Conservation (phyloP, 2,888 invertebrate genomes). For the Sipunculus nudus region DNA sequence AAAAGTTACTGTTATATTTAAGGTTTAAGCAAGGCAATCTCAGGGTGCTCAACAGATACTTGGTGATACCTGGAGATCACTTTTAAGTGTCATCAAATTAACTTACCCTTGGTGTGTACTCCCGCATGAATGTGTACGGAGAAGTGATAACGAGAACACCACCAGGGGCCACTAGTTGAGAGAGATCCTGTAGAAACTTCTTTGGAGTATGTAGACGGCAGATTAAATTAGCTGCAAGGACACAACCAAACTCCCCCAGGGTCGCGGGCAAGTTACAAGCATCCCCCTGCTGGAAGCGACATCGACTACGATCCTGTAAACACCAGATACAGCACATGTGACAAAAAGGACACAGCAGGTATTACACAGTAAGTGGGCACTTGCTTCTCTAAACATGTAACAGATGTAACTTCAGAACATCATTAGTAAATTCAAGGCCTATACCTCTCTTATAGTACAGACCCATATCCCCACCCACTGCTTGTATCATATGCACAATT, state of each 20-base stretch:
- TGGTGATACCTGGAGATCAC: background rate
- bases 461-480: too few species aligned
- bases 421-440: too few species aligned
- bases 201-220: conserved; percentile 58
- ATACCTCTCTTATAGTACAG: too few species aligned
- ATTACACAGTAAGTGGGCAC: conserved; percentile 4
- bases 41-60: background rate
- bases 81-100: too few species aligned
- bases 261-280: conserved; percentile 58
- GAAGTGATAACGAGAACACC: conserved; percentile 63
- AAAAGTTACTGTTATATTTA: too few species aligned
- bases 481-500: too few species aligned
- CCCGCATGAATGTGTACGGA: conserved; percentile 61
- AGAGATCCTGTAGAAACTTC: conserved; percentile 52
- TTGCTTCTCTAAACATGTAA: background rate
- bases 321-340: too few species aligned
- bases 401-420: too few species aligned
- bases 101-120: conserved; percentile 61
- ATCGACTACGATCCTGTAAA: conserved; percentile 47
- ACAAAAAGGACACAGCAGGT: conserved; percentile 1
- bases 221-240: conserved; percentile 63
- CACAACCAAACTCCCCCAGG: conserved; percentile 61
- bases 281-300: conserved; percentile 60
- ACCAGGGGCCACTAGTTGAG: conserved; percentile 52
- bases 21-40: too few species aligned